Base-by-base conservation (phyloP, 2,797 vertebrate species). In the Zalophus californianus region DNA sequence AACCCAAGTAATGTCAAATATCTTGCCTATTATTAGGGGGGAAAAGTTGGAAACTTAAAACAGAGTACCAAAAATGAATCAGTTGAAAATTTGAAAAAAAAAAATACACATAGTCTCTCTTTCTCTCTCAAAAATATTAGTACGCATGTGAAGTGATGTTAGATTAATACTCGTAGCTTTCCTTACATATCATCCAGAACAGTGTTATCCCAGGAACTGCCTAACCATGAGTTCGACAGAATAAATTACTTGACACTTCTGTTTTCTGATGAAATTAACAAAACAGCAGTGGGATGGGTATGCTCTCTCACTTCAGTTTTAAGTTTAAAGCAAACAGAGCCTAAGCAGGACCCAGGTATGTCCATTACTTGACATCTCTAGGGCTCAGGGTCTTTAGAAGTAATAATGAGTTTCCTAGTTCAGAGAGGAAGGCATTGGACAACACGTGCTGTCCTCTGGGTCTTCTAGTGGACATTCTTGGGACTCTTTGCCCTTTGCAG, bases 221-320 rank as follows among this genome's bases (percentile, higher is more conserved):
- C 50, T 44, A 96, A 38, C 15, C 10, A 54, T 11, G 29, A 83
- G n/a, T 52, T 90, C 11, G 92, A 58, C 41, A 73, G 32, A 44
- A 82, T 73, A 56, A 44, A 82, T 89, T 92, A n/a, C 20, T 79
- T 38, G 1, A 77, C 18, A 66, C 4, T 93, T 92, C 15, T 91
- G 56, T 96, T 92, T 97, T 93, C 93, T 83, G 86, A 70, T 52
- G 86, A 97, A 48, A 23, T 29, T 94, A 41, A 89, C 7, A 70
- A 41, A 41, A 8, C 1, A 64, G 25, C 8, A 27, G 13, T 66
- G n/a, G 23, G 21, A 29, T 52, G 16, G 32, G 3, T 54, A 14
- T 0, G 60, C 16, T 62, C 4, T 93, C n/a, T 92, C 62, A 86
- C 77, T 96, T 90, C 73, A 64, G 29, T 89, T 86, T 89, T 72